Evolutionary conservation across 2,888 invertebrate genomes (phyloP), one percentile per base, ranked within the genome.

Genomic region (Drosophila parthenogenetica): DNA sequence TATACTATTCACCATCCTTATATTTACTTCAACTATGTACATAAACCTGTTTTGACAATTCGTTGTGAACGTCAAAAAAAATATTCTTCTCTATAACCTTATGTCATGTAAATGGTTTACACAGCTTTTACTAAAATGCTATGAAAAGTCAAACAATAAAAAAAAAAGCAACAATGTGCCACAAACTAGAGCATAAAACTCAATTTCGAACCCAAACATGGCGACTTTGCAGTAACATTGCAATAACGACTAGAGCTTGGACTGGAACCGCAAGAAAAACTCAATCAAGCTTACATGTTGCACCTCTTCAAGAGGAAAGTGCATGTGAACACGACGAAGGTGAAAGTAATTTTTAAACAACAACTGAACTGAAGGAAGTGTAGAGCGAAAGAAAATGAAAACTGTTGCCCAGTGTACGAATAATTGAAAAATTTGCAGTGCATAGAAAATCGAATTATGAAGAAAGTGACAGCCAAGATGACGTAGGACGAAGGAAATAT

Each of bases 321-420:
- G 48, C 2, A 22, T 35, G 49, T 50, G 53, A 48, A 69, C 55
- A 32, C 49, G 49, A 54, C 64, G 71, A 83, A 80, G 84, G 82
- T 68, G 89, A 89, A 89, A 83, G 82, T 89, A 89, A 83, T 89
- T 89, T 89, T 70, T 78, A 62, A 74, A 57, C 70, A 83, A 86
- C 69, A 86, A 68, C 62, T 59, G 45, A 42, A 19, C 35, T 22
- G 40, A 46, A 8, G 14, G 39, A 16, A 49, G 25, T 2, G 39
- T 59, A 45, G 39, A 46, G 43, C 19, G 40, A 29, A 37, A 48
- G 10, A 29, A 16, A 42, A 8, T 25, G 4, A 43, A 35, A 55
- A 75, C 37, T 79, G 60, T 64, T 63, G 57, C 63, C 68, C 46
- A 60, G 66, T 73, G 51, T 70, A 43, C 60, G 81, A 88, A 79